A percentile compares a stretch with the other conserved stretches of the same genome.
phyloP scores from a whole-genome alignment of 2,888 invertebrate genomes.

The Cantharis rufa region DNA sequence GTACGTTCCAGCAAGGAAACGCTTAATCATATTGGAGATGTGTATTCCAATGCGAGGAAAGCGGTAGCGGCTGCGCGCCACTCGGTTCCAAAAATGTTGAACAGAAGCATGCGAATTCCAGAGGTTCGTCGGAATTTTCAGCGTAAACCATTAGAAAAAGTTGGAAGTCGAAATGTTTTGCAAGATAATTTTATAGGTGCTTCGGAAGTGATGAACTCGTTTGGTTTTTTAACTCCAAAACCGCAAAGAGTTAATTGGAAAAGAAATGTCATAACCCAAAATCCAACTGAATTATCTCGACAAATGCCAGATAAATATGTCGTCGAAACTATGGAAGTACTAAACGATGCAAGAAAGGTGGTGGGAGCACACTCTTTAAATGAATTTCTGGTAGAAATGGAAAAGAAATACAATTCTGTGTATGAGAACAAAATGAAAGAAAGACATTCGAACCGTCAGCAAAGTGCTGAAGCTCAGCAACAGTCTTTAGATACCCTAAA shows the following conservation, averaged over 20 bases:
- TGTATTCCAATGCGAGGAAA: slow-evolving; percentile 48
- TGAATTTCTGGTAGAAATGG: slow-evolving; percentile 32
- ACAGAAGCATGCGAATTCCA: slow-evolving; percentile 40
- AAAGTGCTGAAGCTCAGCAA: neutral
- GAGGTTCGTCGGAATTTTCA: slow-evolving; percentile 15
- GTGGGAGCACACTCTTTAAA: slow-evolving; percentile 29
- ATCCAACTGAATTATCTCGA: neutral
- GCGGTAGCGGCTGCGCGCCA: slow-evolving; percentile 39
- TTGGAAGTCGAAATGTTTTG: neutral
- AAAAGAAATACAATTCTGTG: slow-evolving; percentile 13
- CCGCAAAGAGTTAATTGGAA: slow-evolving; percentile 35
- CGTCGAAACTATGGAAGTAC: slow-evolving; percentile 18
- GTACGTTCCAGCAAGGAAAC: slow-evolving; percentile 50
- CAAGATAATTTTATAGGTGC: slow-evolving; percentile 42
- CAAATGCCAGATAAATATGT: neutral
- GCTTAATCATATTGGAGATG: slow-evolving; percentile 45
- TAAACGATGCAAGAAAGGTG: slow-evolving; percentile 26
- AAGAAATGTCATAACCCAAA: slow-evolving; percentile 33
- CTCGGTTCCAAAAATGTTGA: slow-evolving; percentile 42
- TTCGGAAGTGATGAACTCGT: slow-evolving; percentile 48
- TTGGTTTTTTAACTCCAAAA: slow-evolving; percentile 49
- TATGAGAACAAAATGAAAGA: neutral
- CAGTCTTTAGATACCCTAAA: neutral
- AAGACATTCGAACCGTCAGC: neutral
- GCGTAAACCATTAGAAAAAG: neutral